Evolutionary conservation across 2,113 vertebrate genomes (phyloP), one percentile per base, ranked within the genome.

Genomic region (Ahaetulla prasina): DNA sequence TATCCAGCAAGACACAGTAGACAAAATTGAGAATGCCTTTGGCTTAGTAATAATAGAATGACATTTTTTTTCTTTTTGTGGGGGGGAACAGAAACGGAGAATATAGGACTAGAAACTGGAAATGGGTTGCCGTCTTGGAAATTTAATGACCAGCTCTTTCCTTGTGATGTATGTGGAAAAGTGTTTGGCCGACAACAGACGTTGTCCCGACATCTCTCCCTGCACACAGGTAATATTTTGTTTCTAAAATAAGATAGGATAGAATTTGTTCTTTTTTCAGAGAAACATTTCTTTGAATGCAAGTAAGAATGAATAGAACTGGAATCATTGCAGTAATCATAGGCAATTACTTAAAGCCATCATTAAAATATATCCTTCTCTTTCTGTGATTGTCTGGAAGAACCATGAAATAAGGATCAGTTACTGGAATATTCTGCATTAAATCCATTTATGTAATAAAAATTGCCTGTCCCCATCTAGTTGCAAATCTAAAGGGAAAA

Each of bases 141-240:
- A 93, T 97, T 99, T 91, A 99, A 97, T 0, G 99, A 99, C 92
- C 99, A 99, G 97, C 99, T 99, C 95, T 99, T 98, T 96, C 98
- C 99, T 88, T 99, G 99, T 93, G 98, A 99, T 0, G 97, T 99
- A 92, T 99, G 99, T 95, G 98, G 99, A 92, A 99, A 99, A 97
- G 99, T 99, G 94, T 99, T 99, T 74, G 99, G 99, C 85, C 97
- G 99, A 91, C 99, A 99, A 96, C 99, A 99, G 97, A 99, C 99
- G 0, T 97, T 99, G 93, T 99, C 99, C 89, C 98, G 99, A 92
- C 99, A 99, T 94, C 98, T 99, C 95, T 99, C 99, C 0, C 96
- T 99, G 95, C 99, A 99, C 98, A 99, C 99, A 98, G 99, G 99
- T 99, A 96, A 3, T 3, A 35, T 87, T 52, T 22, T 27, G 0